Percentiles rank a stretch among this genome's conserved stretches.
phyloP scores from a whole-genome alignment of 1,140 invertebrate species.

The Zaprionus lachaisei region DNA sequence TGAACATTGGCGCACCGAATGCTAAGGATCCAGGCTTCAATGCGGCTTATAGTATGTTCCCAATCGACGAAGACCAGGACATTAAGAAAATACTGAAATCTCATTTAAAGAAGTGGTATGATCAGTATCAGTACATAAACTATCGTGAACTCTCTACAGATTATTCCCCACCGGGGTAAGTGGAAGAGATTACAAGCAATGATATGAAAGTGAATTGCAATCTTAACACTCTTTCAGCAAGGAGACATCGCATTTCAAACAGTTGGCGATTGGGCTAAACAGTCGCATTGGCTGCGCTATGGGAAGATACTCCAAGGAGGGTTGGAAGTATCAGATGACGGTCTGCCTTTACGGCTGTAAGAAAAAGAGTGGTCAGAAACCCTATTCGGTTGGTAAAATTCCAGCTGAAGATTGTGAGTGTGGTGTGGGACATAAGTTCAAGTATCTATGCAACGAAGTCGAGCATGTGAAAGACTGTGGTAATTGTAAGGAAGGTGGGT shows the following conservation, averaged over 20 bases:
- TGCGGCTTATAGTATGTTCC: neutral
- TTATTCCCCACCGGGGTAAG: neutral
- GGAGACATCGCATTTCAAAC: neutral
- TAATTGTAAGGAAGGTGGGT: too few species aligned
- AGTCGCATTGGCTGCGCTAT: neutral
- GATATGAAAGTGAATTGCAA: neutral
- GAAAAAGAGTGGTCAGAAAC: neutral
- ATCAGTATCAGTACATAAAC: neutral
- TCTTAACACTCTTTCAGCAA: neutral
- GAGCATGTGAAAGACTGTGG: too few species aligned
- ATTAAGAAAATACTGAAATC: neutral
- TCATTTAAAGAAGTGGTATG: neutral
- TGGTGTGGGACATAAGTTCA: neutral
- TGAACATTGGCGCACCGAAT: too few species aligned
- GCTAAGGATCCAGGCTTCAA: neutral
- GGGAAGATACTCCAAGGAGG: neutral
- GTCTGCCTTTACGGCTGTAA: neutral
- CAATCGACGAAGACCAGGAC: neutral
- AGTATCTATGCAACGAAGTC: neutral
- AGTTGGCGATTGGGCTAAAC: neutral
- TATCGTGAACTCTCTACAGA: neutral
- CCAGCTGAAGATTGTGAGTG: neutral
- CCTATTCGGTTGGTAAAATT: neutral
- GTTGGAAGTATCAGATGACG: neutral
- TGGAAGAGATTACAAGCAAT: neutral